Evolutionary conservation across 2,888 invertebrate species (phyloP).

Genomic region (Polyommatus icarus): DNA sequence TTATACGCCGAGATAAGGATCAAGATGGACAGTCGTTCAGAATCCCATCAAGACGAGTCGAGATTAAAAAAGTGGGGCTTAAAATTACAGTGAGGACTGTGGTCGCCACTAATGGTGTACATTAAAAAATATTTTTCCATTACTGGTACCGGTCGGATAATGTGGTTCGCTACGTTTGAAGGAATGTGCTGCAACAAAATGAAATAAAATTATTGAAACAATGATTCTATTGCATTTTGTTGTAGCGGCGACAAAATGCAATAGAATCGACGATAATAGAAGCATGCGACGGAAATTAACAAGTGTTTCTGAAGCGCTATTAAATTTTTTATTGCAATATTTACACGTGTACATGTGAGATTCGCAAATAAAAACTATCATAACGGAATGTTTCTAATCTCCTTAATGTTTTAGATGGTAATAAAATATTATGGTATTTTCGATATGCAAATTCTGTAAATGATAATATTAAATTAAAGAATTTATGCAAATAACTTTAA

Average conservation of each 20-base stretch:
- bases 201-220: background rate
- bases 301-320: too few species aligned
- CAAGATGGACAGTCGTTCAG: slow-evolving; percentile 74
- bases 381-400: background rate
- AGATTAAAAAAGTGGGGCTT: slow-evolving; percentile 61
- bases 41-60: slow-evolving; percentile 70
- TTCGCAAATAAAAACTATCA: background rate
- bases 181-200: slow-evolving; percentile 35
- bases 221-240: background rate
- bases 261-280: too few species aligned
- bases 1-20: slow-evolving; percentile 75
- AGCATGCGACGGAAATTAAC: too few species aligned
- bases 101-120: slow-evolving; percentile 71
- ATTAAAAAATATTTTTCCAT: slow-evolving; percentile 74
- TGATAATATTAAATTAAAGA: background rate
- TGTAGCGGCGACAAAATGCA: background rate
- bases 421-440: slow-evolving; percentile 1
- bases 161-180: slow-evolving; percentile 50
- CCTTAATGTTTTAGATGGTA: background rate
- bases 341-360: background rate
- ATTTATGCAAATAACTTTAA: background rate
- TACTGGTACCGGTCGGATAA: slow-evolving; percentile 62
- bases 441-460: slow-evolving; percentile 8
- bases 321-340: background rate
- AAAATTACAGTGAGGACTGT: slow-evolving; percentile 73